Evolutionary conservation across 1,140 invertebrate species (phyloP), one percentile per base, ranked within the genome.

Genomic region (Sitophilus oryzae): DNA sequence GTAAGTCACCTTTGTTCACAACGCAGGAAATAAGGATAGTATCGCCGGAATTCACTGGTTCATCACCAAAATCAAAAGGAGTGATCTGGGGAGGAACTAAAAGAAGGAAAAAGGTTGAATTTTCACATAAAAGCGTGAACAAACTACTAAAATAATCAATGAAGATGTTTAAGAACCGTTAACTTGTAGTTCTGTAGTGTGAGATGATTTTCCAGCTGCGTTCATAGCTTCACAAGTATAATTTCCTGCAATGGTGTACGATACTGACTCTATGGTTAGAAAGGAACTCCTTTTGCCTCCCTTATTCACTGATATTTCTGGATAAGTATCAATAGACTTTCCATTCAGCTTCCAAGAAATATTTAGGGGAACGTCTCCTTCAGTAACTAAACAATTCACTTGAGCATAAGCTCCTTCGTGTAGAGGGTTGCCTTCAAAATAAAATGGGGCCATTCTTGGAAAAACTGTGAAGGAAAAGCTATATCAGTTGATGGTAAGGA

Each of bases 141-240:
- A 30, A 30, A 11, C 25, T n/a, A n/a, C n/a, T n/a, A n/a, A 30
- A 30, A 30, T 30, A 30, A 30, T 6, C 25, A 30, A 30, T 6
- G 11, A 30, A n/a, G n/a, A 46, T 21, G 18, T 10, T 36, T 45
- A 52, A 51, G 61, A 66, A 83, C 81, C 81, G 62, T 82, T 83
- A 44, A 88, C 82, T 55, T 79, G 77, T 45, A 88, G 75, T 44
- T 78, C 64, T 15, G 85, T 79, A 22, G 83, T 82, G 60, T 85
- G 84, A 58, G 80, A 81, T 30, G 80, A 80, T 21, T 76, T 74
- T 41, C 88, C 89, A 38, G 86, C 88, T 36, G 73, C 73, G 71
- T 93, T 93, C 59, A 78, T 82, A n/a, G 87, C 90, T 22, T 79
- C 77, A 65, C 88, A 89, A 19, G 84, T 87, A 63, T 89, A 89